Conservation (phyloP, 2,797 vertebrate genomes). For the Myotis myotis region DNA sequence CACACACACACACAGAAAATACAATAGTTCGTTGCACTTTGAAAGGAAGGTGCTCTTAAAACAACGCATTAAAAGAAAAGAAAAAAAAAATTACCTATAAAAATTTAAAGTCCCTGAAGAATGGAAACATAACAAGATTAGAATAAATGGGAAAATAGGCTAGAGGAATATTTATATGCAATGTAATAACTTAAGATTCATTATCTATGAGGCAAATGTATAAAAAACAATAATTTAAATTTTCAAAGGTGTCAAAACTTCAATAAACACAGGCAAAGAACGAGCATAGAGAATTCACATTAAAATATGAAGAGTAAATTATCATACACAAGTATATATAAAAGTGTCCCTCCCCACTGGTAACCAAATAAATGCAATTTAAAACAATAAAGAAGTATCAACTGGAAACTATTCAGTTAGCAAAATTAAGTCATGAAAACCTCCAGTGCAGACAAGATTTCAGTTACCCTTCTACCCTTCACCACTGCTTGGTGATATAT, state of each 20-base stretch:
- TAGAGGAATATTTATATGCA: neutral
- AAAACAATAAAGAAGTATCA: neutral
- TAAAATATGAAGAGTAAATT: neutral
- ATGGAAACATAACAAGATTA: constrained; percentile 21
- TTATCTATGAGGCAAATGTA: constrained; percentile 20
- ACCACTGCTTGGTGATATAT: neutral
- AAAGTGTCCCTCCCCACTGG: neutral
- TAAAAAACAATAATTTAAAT: constrained; percentile 25
- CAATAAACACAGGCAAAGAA: neutral
- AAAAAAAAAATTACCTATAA: neutral
- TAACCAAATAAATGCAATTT: neutral
- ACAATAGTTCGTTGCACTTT: neutral
- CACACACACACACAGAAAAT: neutral
- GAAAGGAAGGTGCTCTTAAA: neutral
- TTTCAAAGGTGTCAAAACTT: neutral
- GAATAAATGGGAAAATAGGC: neutral
- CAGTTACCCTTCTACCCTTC: neutral
- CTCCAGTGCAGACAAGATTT: neutral
- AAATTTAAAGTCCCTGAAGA: neutral
- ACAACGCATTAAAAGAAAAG: constrained; percentile 5
- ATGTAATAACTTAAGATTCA: neutral
- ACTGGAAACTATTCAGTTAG: neutral
- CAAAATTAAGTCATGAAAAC: neutral
- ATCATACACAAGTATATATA: neutral
- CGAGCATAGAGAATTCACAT: neutral